Evolutionary conservation across 2,113 vertebrate species (phyloP), one percentile per base, ranked within the genome.

Genomic region (Myrmecobius fasciatus): DNA sequence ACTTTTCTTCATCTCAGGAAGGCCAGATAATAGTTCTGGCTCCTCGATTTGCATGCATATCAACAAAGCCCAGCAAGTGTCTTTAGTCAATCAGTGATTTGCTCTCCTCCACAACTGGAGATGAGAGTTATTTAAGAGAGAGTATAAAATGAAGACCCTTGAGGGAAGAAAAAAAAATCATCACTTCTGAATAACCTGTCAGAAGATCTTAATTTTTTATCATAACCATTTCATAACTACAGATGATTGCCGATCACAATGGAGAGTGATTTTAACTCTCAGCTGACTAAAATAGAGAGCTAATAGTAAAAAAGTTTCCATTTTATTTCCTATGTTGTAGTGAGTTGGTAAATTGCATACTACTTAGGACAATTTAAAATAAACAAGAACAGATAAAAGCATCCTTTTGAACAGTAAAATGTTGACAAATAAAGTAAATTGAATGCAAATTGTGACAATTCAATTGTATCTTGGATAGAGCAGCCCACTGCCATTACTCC

Each of bases 331-430:
- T n/a, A 60, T 96, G 89, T 97, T 98, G 98, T 97, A 95, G 53
- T 92, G 48, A 96, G 97, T 98, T 97, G 94, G 95, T 89, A 98
- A 98, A 98, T 98, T 93, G 52, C 51, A 54, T 60, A 95, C 88
- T 96, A 93, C 83, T 96, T 89, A 96, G 96, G 52, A 97, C 49
- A 97, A 97, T 92, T 91, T n/a, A 94, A 96, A 93, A 96, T 91
- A 97, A 97, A 96, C 49, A 94, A 96, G 67, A 96, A 83, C 31
- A 36, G 88, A 91, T 95, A 95, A 98, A 98, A 94, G 54, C 60
- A 95, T 91, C 56, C 96, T 95, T 95, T 93, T 94, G 53, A 89
- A 94, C 0, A 94, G 89, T 0, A 92, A 53, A 94, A 89, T 97
- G 94, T 56, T 95, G 88, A 92, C 36, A 96, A 96, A 97, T 10